These are phyloP conservation scores for Drosophila kanekoi DNA, from an alignment of 2,888 invertebrate species.

Conservation along the genomic window DNA sequence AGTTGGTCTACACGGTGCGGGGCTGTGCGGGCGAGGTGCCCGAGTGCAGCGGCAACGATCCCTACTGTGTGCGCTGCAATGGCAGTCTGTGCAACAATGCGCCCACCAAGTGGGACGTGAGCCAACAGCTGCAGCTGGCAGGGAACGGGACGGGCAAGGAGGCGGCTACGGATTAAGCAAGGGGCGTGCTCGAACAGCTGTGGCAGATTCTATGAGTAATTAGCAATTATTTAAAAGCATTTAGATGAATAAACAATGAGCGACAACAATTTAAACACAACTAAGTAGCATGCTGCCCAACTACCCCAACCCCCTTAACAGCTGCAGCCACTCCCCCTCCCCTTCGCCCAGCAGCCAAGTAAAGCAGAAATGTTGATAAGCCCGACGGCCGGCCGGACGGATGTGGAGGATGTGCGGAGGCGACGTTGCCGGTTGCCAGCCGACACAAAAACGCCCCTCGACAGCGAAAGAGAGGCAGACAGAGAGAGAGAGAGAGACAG, in stretches of 20 bases:
- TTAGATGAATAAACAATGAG: constrained; percentile 28
- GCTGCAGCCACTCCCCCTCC: no score
- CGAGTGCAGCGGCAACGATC: constrained; percentile 79
- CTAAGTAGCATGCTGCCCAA: neutral
- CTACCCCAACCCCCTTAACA: no score
- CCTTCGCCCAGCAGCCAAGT: no score
- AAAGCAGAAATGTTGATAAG: constrained; percentile 32
- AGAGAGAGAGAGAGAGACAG: neutral
- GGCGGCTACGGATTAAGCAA: neutral
- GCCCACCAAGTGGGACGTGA: constrained; percentile 59
- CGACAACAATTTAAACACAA: neutral
- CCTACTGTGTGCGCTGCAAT: constrained; percentile 79
- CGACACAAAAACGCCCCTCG: constrained; percentile 46
- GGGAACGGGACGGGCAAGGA: neutral
- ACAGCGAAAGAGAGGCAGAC: neutral
- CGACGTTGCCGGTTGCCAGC: constrained; percentile 23
- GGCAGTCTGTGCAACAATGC: constrained; percentile 78
- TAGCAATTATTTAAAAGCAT: constrained; percentile 27
- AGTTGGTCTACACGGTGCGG: constrained; percentile 72
- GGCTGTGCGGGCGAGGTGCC: constrained; percentile 74
- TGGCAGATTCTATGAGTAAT: constrained; percentile 29
- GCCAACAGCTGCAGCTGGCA: constrained; percentile 4
- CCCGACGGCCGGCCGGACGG: constrained; percentile 5
- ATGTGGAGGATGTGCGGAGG: constrained; percentile 11
- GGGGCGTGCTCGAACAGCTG: constrained; percentile 24